A percentile compares a stretch with the other conserved stretches of the same genome.
Evolutionary conservation across 1,140 invertebrate species (phyloP).

Genomic region (Drosophila sturtevanti): DNA sequence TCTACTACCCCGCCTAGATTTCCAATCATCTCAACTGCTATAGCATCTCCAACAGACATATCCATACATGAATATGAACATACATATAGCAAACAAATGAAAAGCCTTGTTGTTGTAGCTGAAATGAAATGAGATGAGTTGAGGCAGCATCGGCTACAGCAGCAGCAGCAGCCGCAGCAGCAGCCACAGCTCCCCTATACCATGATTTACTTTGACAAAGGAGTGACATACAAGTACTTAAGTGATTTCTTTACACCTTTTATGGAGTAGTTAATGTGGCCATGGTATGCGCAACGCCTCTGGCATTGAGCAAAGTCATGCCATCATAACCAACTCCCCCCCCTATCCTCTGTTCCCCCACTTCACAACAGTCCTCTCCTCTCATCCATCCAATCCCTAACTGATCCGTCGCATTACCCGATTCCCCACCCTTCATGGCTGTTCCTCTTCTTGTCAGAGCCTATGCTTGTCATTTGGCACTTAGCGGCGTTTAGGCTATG

Average conservation of each 20-base stretch:
- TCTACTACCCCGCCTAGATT: constrained; percentile 64
- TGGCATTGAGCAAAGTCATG: constrained; percentile 73
- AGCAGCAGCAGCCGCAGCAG: background rate
- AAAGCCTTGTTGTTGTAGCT: constrained; percentile 1
- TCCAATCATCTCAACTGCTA: constrained; percentile 23
- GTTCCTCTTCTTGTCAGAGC: constrained; percentile 24
- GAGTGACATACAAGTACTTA: constrained; percentile 80
- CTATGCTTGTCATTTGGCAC: constrained; percentile 64
- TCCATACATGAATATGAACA: constrained; percentile 9
- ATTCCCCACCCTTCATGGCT: constrained; percentile 28
- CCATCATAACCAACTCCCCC: constrained; percentile 22
- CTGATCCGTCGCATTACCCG: too few species aligned
- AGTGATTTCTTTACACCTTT: constrained; percentile 81
- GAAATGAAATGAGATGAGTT: constrained; percentile 25
- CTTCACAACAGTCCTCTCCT: background rate
- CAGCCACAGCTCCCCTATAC: constrained; percentile 29
- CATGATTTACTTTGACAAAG: constrained; percentile 80
- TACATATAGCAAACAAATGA: constrained; percentile 25
- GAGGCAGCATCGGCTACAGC: background rate
- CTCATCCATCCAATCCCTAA: constrained; percentile 37
- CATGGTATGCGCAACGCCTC: constrained; percentile 59
- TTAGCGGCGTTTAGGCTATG: constrained; percentile 73
- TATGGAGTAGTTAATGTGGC: constrained; percentile 79
- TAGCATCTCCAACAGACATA: background rate
- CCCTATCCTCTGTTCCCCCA: background rate